Percentiles rank a stretch among this genome's conserved stretches.
phyloP scores from a whole-genome alignment of 2,113 vertebrate genomes.

The Rousettus leschenaultii region DNA sequence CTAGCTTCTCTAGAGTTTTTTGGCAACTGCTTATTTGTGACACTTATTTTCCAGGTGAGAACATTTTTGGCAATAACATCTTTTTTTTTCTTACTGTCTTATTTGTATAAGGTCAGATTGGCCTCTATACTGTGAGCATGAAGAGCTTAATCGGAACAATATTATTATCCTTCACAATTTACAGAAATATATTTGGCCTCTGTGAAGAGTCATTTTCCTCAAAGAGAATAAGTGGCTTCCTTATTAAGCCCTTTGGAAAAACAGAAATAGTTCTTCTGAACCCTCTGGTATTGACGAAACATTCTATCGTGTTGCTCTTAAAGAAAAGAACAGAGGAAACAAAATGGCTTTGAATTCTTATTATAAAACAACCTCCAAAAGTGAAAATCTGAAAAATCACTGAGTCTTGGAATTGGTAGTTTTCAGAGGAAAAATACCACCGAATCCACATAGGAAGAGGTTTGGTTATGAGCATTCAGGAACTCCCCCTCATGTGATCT shows the following conservation, averaged over 20 bases:
- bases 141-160: constrained; percentile 62
- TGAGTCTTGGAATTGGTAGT: neutral
- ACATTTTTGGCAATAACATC: constrained; percentile 33
- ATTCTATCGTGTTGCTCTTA: neutral
- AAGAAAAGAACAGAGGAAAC: constrained; percentile 53
- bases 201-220: constrained; percentile 57
- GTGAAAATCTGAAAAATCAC: neutral
- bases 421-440: neutral
- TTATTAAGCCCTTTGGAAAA: constrained; percentile 41
- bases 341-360: neutral
- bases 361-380: constrained; percentile 39
- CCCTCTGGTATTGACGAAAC: constrained; percentile 1
- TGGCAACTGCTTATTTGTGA: constrained; percentile 40
- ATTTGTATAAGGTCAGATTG: constrained; percentile 54
- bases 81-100: constrained; percentile 65
- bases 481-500: neutral
- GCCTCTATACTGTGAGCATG: constrained; percentile 56
- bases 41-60: constrained; percentile 39
- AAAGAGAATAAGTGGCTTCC: constrained; percentile 60
- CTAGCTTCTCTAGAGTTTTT: constrained; percentile 8
- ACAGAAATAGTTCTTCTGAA: constrained; percentile 56
- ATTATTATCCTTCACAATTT: constrained; percentile 62
- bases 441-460: neutral
- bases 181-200: constrained; percentile 64
- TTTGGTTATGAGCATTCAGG: neutral